Evolutionary conservation across 2,888 invertebrate genomes (phyloP).

Genomic region (Acleris laterana): DNA sequence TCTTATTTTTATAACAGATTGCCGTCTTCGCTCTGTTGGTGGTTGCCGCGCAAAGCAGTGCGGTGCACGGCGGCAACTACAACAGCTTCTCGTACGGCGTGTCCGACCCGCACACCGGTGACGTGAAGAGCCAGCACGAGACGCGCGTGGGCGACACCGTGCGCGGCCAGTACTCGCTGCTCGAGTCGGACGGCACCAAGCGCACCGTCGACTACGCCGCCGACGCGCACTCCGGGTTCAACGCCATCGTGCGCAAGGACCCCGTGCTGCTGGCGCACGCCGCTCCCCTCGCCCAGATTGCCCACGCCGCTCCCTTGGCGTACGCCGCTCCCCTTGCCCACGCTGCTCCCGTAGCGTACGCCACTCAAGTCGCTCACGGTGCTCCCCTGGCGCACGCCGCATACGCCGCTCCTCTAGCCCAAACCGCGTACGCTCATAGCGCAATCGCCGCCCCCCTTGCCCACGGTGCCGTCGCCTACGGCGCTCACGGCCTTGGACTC

Average conservation of each 20-base stretch:
- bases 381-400: conserved; percentile 48
- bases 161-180: conserved; percentile 61
- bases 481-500: conserved; percentile 23
- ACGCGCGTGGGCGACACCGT: conserved; percentile 72
- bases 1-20: conserved; percentile 58
- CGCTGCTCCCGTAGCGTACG: conserved; percentile 46
- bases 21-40: conserved; percentile 57
- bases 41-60: conserved; percentile 54
- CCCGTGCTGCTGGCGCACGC: conserved; percentile 45
- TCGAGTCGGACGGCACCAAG: conserved; percentile 61
- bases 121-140: conserved; percentile 78
- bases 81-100: conserved; percentile 80
- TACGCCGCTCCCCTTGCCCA: conserved; percentile 41
- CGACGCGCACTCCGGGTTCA: conserved; percentile 63
- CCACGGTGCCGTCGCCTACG: conserved; percentile 41
- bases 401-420: conserved; percentile 39
- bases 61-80: conserved; percentile 60
- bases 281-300: conserved; percentile 40
- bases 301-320: conserved; percentile 42
- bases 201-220: conserved; percentile 65
- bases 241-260: conserved; percentile 61
- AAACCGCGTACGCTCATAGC: conserved; percentile 42
- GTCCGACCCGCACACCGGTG: conserved; percentile 79
- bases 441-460: conserved; percentile 43
- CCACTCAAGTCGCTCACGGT: conserved; percentile 44